Conservation (phyloP, 53 echinoderm and acorn worm genomes). For the Antedon mediterranea region DNA sequence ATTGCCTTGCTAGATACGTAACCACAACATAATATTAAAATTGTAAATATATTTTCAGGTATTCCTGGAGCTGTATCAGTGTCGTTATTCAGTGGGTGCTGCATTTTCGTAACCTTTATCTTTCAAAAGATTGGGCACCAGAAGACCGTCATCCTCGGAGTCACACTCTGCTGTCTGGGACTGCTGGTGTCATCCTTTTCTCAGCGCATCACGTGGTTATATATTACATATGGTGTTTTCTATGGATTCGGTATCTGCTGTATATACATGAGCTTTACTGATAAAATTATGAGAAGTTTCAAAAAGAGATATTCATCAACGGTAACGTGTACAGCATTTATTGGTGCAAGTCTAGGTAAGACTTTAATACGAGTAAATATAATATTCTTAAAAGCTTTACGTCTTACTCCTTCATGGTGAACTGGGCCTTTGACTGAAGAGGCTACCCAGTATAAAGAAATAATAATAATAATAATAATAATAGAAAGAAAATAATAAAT, state of each 20-base stretch:
- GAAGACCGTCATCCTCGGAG: background rate
- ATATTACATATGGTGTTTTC: background rate
- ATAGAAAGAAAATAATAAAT: too few species aligned
- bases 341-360: background rate
- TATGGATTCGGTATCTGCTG: background rate
- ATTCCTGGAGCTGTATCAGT: background rate
- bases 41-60: too few species aligned
- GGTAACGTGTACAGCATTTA: background rate
- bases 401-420: too few species aligned
- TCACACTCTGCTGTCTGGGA: background rate
- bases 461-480: too few species aligned
- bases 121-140: background rate
- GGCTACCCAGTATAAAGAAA: too few species aligned
- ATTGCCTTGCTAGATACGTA: too few species aligned
- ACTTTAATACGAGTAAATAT: too few species aligned
- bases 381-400: too few species aligned
- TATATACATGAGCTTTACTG: background rate
- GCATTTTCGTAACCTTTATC: background rate
- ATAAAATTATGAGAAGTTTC: background rate
- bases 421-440: too few species aligned
- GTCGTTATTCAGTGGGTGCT: background rate
- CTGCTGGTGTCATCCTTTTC: background rate
- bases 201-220: background rate
- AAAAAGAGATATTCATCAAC: background rate
- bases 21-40: too few species aligned